Conservation (phyloP, 2,113 vertebrate genomes). For the Forbesichthys agassizii region DNA sequence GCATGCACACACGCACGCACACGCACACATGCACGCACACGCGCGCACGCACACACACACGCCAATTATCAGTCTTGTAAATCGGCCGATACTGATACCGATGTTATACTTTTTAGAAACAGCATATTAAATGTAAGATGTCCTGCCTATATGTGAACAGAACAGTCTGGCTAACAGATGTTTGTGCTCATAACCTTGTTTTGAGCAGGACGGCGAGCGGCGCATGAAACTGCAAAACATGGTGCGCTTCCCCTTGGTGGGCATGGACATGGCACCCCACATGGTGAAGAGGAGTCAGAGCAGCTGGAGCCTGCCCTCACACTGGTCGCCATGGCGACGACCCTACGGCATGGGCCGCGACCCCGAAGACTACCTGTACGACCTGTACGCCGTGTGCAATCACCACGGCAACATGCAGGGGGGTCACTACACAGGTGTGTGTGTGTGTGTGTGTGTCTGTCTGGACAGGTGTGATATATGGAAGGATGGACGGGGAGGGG, state of each 20-base stretch:
- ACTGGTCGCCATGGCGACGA: slow-evolving; percentile 94
- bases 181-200: no score
- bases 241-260: slow-evolving; percentile 89
- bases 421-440: slow-evolving; percentile 91
- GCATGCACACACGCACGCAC: not conserved
- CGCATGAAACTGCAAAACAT: slow-evolving; percentile 95
- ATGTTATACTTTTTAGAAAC: no score
- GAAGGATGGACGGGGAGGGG: not conserved
- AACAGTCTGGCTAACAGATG: no score
- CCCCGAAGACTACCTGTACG: slow-evolving; percentile 94
- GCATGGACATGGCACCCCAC: slow-evolving; percentile 96
- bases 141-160: no score
- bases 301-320: slow-evolving; percentile 94
- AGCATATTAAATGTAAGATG: no score
- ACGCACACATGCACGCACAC: no score
- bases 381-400: slow-evolving; percentile 96
- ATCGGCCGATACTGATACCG: no score
- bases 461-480: no score
- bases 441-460: no score
- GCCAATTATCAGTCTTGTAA: no score
- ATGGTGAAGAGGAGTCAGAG: slow-evolving; percentile 97
- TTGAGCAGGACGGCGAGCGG: slow-evolving; percentile 85
- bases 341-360: slow-evolving; percentile 90
- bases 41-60: no score
- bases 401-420: slow-evolving; percentile 98